phyloP scores from a whole-genome alignment of 2,113 vertebrate species.

The Sinocyclocheilus anshuiensis region DNA sequence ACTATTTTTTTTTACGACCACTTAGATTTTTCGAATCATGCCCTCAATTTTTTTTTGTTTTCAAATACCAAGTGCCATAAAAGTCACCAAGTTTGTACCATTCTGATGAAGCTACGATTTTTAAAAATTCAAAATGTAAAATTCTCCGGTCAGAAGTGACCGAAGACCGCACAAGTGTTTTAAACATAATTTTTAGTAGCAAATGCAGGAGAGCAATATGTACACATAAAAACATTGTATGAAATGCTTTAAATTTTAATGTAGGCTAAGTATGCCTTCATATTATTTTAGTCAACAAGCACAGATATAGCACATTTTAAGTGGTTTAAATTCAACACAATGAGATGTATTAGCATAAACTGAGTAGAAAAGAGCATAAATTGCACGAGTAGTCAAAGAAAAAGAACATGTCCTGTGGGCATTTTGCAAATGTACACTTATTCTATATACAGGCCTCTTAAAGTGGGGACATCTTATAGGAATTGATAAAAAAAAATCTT shows the following conservation, averaged over 20 bases:
- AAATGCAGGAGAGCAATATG: background rate
- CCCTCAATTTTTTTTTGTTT: no score
- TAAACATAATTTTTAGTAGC: background rate
- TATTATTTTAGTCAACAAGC: background rate
- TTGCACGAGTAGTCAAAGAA: background rate
- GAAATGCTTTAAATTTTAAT: background rate
- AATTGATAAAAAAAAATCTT: background rate
- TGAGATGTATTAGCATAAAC: background rate
- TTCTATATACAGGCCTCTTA: background rate
- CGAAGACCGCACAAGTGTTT: no score
- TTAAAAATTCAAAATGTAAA: no score
- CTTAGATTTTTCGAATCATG: no score
- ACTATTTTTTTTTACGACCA: no score
- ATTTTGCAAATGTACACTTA: background rate
- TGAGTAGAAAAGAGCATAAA: background rate
- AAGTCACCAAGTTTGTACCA: no score
- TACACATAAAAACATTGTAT: background rate
- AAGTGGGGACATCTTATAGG: background rate
- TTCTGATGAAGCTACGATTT: no score
- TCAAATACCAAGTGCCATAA: no score
- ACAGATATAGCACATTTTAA: background rate
- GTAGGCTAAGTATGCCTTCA: background rate
- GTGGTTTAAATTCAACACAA: background rate
- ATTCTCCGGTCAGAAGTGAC: no score
- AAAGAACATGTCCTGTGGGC: background rate